Conservation (phyloP, 2,888 invertebrate genomes). For the Timema podura region DNA sequence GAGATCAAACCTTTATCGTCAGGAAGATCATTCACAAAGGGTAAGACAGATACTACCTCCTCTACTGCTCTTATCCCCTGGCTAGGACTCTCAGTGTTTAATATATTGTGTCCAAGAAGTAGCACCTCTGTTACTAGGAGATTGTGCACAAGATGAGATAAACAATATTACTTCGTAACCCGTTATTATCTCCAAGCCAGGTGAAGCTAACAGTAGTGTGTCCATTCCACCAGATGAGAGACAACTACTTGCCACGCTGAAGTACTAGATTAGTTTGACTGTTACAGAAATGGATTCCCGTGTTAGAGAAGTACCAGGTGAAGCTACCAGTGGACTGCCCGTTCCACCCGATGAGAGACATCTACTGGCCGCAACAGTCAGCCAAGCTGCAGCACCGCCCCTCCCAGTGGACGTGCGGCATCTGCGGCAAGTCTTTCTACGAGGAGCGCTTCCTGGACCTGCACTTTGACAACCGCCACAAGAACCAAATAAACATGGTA, state of each 20-base stretch:
- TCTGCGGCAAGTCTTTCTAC: constrained; percentile 89
- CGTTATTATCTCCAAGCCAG: neutral
- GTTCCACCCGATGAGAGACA: constrained; percentile 81
- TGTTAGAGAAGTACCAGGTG: constrained; percentile 83
- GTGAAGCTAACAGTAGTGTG: too few species aligned
- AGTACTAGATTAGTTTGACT: neutral
- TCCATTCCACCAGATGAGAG: too few species aligned
- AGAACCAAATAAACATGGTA: constrained; percentile 78
- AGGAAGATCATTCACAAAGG: constrained; percentile 61
- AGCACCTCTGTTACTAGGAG: neutral
- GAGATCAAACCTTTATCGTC: neutral
- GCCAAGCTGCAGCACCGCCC: constrained; percentile 81
- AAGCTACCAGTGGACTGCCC: constrained; percentile 85
- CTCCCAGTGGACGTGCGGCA: constrained; percentile 86
- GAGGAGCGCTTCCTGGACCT: constrained; percentile 81
- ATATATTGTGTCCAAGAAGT: neutral
- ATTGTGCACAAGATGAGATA: neutral
- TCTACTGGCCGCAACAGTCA: constrained; percentile 81
- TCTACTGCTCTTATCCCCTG: neutral
- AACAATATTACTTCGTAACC: neutral
- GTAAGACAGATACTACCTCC: neutral
- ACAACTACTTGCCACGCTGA: neutral
- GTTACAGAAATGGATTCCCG: constrained; percentile 77
- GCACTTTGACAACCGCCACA: constrained; percentile 87
- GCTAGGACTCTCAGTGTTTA: neutral